Conservation (phyloP, 2,113 vertebrate genomes). For the Rhinichthys klamathensis region DNA sequence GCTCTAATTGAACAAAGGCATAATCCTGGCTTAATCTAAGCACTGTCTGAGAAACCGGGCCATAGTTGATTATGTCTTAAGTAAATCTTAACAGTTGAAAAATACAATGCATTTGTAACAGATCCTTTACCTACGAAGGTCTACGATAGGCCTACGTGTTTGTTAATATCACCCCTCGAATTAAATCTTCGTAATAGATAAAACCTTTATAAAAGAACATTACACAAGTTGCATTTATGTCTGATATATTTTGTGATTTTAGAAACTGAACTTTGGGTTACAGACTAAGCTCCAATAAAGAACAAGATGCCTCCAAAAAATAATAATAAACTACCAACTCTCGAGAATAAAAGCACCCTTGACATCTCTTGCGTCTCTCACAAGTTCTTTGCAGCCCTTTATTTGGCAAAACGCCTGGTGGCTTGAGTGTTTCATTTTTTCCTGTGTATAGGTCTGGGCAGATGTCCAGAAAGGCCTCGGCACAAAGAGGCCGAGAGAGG, state of each 20-base stretch:
- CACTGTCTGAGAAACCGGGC: too few species aligned
- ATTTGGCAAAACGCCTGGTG: conserved; percentile 80
- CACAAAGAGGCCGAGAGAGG: conserved; percentile 69
- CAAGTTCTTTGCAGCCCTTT: conserved; percentile 77
- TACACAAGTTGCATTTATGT: conserved; percentile 36
- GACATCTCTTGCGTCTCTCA: conserved; percentile 35
- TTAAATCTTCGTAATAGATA: conserved; percentile 40
- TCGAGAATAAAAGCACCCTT: conserved; percentile 30
- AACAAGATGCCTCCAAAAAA: conserved; percentile 31
- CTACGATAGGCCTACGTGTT: too few species aligned
- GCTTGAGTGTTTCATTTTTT: conserved; percentile 82
- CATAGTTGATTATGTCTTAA: too few species aligned
- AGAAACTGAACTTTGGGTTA: conserved; percentile 44
- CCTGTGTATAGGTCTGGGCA: conserved; percentile 93
- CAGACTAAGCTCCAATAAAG: conserved; percentile 31
- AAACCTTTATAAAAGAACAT: conserved; percentile 43
- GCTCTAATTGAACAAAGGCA: too few species aligned
- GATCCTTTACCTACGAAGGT: too few species aligned
- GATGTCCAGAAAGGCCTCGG: conserved; percentile 86
- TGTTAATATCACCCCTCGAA: not conserved
- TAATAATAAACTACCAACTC: conserved; percentile 32
- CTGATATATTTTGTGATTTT: conserved; percentile 43
- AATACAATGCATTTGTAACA: too few species aligned
- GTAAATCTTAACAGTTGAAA: too few species aligned
- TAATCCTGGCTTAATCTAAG: too few species aligned